A percentile compares a stretch with the other conserved stretches of the same genome.
These are phyloP conservation scores for Capreolus pygargus DNA, from an alignment of 2,113 vertebrate species.

Conservation along the genomic window DNA sequence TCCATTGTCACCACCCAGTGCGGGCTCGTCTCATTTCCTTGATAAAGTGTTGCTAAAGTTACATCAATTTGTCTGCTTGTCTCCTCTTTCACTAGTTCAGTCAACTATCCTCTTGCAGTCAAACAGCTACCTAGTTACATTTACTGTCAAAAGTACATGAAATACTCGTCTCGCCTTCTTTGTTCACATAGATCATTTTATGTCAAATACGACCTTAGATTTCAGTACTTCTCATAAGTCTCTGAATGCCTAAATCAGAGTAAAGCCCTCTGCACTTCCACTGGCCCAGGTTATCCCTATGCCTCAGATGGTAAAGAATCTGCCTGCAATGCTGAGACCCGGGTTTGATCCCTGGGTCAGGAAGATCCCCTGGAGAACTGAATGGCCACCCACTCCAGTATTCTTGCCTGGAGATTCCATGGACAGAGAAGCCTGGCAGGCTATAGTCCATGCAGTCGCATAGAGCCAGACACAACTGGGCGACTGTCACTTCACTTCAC, in stretches of 20 bases:
- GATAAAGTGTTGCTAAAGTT: neutral
- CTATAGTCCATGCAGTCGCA: rapidly evolving
- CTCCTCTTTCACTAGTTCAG: neutral
- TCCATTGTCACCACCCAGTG: neutral
- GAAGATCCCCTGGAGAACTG: neutral
- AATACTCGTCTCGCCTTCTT: neutral
- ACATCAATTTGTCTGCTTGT: neutral
- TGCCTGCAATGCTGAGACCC: neutral
- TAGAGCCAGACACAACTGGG: neutral
- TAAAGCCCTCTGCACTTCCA: neutral
- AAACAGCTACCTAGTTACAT: neutral
- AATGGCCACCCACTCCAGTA: neutral
- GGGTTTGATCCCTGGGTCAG: neutral
- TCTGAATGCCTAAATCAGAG: neutral
- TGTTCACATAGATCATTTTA: neutral
- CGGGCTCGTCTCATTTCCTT: neutral
- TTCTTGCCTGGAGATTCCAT: neutral
- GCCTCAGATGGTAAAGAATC: neutral
- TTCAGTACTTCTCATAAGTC: neutral
- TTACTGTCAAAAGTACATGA: neutral
- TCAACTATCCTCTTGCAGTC: neutral
- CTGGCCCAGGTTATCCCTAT: neutral
- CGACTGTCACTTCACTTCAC: neutral
- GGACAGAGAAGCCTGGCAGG: neutral
- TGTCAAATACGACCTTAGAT: neutral